These are phyloP conservation scores for Panopea generosa DNA, from an alignment of 2,888 invertebrate genomes.

Conservation along the genomic window DNA sequence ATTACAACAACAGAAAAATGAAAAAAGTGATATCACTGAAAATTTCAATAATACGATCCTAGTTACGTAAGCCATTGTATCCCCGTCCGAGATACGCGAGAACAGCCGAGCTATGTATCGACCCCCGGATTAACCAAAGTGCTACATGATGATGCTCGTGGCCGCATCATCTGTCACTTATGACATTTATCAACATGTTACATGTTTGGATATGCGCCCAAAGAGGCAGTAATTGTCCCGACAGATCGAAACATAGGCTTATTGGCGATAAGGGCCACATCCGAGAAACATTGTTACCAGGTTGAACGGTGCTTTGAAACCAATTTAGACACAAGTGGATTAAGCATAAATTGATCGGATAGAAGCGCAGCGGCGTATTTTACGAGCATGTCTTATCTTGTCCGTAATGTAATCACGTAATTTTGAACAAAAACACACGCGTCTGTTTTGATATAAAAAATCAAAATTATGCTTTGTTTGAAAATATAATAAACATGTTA, in stretches of 20 bases:
- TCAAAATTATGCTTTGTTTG: no score
- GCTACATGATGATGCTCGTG: constrained; percentile 20
- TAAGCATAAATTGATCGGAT: constrained; percentile 37
- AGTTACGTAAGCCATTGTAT: no score
- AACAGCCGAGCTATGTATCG: constrained; percentile 42
- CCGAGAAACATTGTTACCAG: constrained; percentile 36
- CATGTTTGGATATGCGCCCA: constrained; percentile 23
- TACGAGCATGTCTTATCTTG: constrained; percentile 32
- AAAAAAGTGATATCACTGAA: no score
- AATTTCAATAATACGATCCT: no score
- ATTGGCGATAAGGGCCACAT: constrained; percentile 11
- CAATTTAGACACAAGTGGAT: constrained; percentile 58
- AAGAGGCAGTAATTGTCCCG: constrained; percentile 25
- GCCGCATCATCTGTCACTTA: constrained; percentile 39
- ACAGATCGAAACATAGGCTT: constrained; percentile 36
- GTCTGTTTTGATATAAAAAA: no score
- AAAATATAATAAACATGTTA: no score
- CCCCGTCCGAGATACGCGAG: not conserved
- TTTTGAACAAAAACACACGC: no score
- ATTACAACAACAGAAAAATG: no score
- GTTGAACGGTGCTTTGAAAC: constrained; percentile 38
- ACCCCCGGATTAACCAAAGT: constrained; percentile 30
- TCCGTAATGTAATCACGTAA: not conserved
- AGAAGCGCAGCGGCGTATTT: constrained; percentile 20
- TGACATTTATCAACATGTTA: constrained; percentile 15